Evolutionary conservation across 2,113 vertebrate species (phyloP).

Genomic region (Rallus limicola): DNA sequence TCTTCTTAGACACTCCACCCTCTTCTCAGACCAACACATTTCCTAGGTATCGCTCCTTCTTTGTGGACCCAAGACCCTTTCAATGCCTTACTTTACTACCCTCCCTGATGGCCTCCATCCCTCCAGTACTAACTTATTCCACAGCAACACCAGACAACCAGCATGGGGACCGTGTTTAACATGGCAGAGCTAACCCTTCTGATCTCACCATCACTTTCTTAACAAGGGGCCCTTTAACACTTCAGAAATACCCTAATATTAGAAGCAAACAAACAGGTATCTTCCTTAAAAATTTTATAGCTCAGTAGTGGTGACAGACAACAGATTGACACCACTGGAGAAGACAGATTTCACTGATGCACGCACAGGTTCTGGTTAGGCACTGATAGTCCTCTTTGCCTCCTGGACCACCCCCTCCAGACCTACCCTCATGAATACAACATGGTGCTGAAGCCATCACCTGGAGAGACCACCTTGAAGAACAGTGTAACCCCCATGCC

Average conservation of each 20-base stretch:
- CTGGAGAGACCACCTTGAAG: slow-evolving; percentile 59
- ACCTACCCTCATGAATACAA: neutral
- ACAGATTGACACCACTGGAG: neutral
- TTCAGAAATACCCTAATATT: neutral
- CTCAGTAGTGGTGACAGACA: neutral
- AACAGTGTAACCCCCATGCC: slow-evolving; percentile 18
- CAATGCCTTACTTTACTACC: neutral
- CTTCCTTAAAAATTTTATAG: neutral
- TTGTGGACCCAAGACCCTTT: neutral
- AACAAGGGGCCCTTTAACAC: neutral
- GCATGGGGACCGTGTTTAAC: neutral
- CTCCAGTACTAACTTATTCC: neutral
- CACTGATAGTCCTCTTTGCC: neutral
- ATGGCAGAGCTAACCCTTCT: neutral
- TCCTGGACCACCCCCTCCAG: neutral
- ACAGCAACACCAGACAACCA: neutral
- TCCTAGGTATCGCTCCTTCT: neutral
- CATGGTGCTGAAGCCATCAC: slow-evolving; percentile 5
- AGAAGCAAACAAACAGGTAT: slow-evolving; percentile 2
- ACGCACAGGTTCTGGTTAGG: neutral
- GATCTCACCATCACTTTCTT: neutral
- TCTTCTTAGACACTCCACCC: neutral
- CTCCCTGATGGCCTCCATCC: neutral
- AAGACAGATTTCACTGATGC: neutral
- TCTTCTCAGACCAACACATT: neutral